Percentiles rank a stretch among this genome's conserved stretches.
Conservation (phyloP, 2,797 vertebrate species). For the Acanthis flammea region DNA sequence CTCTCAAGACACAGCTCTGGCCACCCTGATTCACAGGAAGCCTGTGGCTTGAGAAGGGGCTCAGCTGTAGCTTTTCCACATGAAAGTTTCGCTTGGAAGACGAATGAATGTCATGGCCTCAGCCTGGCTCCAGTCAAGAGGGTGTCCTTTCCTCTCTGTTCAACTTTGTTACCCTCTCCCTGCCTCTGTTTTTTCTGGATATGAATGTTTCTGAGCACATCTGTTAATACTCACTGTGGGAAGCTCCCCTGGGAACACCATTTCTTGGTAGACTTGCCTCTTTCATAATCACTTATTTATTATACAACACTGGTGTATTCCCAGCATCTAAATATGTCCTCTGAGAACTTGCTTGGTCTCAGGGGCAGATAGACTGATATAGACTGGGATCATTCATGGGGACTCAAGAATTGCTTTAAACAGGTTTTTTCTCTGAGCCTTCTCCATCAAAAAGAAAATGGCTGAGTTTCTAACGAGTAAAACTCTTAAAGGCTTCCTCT, state of each 20-base stretch:
- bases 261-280: conserved; percentile 49
- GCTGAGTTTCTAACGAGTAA: neutral
- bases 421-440: neutral
- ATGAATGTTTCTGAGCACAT: conserved; percentile 28
- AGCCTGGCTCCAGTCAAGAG: neutral
- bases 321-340: conserved; percentile 64
- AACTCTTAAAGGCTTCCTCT: neutral
- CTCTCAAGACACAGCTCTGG: neutral
- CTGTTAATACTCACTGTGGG: conserved; percentile 54
- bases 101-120: neutral
- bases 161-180: neutral
- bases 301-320: conserved; percentile 42
- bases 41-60: neutral
- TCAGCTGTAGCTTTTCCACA: neutral
- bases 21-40: neutral
- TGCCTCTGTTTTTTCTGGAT: conserved; percentile 3
- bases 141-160: neutral
- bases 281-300: conserved; percentile 60
- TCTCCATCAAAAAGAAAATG: neutral
- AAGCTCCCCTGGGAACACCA: conserved; percentile 21
- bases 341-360: conserved; percentile 41
- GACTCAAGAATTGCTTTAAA: neutral
- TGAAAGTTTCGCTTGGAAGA: neutral
- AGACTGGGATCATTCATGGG: neutral
- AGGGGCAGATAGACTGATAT: conserved; percentile 18